Evolutionary conservation across 2,113 vertebrate genomes (phyloP).

Genomic region (Sphyrna mokarran): DNA sequence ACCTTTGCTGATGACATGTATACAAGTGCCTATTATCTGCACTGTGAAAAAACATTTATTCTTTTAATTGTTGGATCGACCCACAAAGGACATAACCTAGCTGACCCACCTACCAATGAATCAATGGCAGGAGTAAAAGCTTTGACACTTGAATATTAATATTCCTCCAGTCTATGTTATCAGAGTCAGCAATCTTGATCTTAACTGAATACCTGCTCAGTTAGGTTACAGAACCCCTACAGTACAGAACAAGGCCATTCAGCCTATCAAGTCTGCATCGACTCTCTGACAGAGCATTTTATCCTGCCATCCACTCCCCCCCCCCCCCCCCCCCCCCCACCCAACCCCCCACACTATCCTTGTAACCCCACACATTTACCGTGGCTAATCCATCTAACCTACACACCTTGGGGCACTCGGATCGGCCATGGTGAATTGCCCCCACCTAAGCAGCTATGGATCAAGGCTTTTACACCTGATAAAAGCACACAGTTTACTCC

Average conservation of each 20-base stretch:
- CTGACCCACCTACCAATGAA: not conserved
- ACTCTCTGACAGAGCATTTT: too few species aligned
- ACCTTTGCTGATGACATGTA: not conserved
- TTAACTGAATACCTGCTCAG: not conserved
- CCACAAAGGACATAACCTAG: not conserved
- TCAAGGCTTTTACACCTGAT: not conserved
- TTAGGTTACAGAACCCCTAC: not conserved
- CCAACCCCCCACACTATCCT: too few species aligned
- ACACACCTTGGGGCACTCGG: too few species aligned
- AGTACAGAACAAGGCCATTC: too few species aligned
- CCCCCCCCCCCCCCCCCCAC: too few species aligned
- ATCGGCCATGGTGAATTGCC: too few species aligned
- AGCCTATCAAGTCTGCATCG: too few species aligned
- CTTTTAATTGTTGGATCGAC: not conserved
- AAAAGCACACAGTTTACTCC: not conserved
- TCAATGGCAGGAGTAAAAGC: not conserved
- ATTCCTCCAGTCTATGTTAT: not conserved
- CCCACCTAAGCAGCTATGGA: too few species aligned
- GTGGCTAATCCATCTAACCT: not conserved
- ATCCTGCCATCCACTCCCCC: too few species aligned
- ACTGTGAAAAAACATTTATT: not conserved
- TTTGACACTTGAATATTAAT: not conserved
- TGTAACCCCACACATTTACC: too few species aligned
- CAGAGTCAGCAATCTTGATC: not conserved
- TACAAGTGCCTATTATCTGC: not conserved